These are phyloP conservation scores for Poicephalus gulielmi DNA, from an alignment of 2,113 vertebrate genomes.

Conservation along the genomic window DNA sequence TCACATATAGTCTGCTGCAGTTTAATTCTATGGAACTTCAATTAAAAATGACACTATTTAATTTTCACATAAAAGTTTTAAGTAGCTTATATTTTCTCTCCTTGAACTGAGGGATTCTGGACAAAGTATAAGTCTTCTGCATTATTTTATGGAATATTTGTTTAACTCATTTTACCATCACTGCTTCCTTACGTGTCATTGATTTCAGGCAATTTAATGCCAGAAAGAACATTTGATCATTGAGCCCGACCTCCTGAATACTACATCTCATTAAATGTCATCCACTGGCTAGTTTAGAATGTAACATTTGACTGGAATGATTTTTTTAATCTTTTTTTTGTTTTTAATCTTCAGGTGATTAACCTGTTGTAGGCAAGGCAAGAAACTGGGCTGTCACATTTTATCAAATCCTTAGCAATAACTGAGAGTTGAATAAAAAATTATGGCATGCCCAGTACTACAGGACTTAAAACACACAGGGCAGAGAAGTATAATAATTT, in stretches of 20 bases:
- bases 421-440: neutral
- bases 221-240: neutral
- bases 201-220: neutral
- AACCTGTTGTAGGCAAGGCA: neutral
- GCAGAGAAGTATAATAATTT: neutral
- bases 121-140: neutral
- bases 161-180: neutral
- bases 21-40: neutral
- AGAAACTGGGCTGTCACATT: neutral
- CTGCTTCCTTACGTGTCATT: neutral
- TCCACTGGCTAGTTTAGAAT: neutral
- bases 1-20: neutral
- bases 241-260: neutral
- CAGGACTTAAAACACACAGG: neutral
- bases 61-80: neutral
- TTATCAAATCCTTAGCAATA: neutral
- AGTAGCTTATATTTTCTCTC: neutral
- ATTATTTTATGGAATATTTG: neutral
- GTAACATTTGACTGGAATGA: neutral
- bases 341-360: neutral
- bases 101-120: neutral
- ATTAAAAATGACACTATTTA: neutral
- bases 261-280: neutral
- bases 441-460: neutral
- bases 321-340: neutral